These are phyloP conservation scores for Bombus soroeensis DNA, from an alignment of 1,140 invertebrate species.

Conservation along the genomic window DNA sequence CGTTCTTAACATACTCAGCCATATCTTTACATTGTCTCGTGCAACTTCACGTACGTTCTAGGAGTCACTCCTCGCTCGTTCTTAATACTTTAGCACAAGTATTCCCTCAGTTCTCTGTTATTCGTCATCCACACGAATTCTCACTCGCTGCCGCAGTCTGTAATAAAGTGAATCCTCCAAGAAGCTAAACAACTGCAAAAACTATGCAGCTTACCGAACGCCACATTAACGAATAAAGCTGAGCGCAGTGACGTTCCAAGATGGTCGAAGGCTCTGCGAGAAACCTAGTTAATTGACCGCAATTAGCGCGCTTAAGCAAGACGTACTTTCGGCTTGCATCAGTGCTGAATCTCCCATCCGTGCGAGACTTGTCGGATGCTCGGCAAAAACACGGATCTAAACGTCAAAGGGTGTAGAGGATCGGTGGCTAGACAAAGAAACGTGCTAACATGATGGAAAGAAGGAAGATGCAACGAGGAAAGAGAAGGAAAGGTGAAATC, in stretches of 20 bases:
- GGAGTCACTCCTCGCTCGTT: no score
- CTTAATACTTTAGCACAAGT: no score
- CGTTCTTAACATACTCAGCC: no score
- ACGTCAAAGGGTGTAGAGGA: constrained; percentile 23
- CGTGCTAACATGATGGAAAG: not conserved
- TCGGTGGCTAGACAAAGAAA: constrained; percentile 4
- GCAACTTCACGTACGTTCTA: no score
- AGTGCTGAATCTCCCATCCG: not conserved
- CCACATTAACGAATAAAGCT: constrained; percentile 13
- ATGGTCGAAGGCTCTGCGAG: not conserved
- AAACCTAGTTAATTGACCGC: constrained; percentile 27
- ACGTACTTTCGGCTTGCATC: not conserved
- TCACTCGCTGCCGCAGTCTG: no score
- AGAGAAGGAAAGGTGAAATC: not conserved
- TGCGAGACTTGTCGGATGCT: not conserved
- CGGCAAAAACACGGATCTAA: constrained; percentile 12
- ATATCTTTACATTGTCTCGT: no score
- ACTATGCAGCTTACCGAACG: not conserved
- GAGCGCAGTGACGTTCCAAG: not conserved
- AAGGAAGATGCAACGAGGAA: constrained; percentile 8
- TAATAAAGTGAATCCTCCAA: no score
- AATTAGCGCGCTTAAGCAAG: constrained; percentile 29
- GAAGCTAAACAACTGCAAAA: no score
- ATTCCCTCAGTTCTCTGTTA: no score
- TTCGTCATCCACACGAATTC: no score